Evolutionary conservation across 2,888 invertebrate genomes (phyloP), one percentile per base, ranked within the genome.

Genomic region (Drosophila leonis): DNA sequence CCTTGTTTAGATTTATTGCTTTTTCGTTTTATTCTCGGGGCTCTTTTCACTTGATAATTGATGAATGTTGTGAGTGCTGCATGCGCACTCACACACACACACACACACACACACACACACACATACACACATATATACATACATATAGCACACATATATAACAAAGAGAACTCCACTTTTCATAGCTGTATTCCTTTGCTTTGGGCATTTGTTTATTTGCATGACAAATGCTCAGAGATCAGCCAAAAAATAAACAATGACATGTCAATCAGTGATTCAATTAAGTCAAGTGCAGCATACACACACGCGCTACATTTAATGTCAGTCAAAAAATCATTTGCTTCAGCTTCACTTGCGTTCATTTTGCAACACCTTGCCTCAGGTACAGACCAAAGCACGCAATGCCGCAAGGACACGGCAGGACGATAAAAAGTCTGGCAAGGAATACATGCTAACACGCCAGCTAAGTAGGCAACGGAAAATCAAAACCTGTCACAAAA

Each of bases 1-100:
- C 72, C 74, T 86, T 84, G 82, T 77, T 81, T 81, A 79, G 88
- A 85, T 85, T 85, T 89, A 85, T 85, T 89, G 78, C 75, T 68
- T 74, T 70, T 77, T 41, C 48, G 54, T 54, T 68, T 54, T 63
- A 56, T 66, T 64, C 66, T 65, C 63, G 41, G 56, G 56, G 75
- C 72, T 67, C 75, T 80, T 72, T 78, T 76, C 72, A 81, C 76
- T 87, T 84, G 79, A 89, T 85, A 89, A 84, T 84, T 84, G 89
- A 89, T 84, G 84, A 80, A 83, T 80, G 76, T 72, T 83, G 66
- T 72, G 87, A 78, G 61, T 75, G 56, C 66, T 67, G 75, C 51
- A 63, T 48, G 41, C 51, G n/a, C 57, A 46, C 10, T 46, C 44
- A 56, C 44, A 61, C 24, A 52, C n/a, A 29, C 15, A 8, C 31